A percentile compares a stretch with the other conserved stretches of the same genome.
Evolutionary conservation across 2,797 vertebrate genomes (phyloP).

Genomic region (Siniperca undulata): DNA sequence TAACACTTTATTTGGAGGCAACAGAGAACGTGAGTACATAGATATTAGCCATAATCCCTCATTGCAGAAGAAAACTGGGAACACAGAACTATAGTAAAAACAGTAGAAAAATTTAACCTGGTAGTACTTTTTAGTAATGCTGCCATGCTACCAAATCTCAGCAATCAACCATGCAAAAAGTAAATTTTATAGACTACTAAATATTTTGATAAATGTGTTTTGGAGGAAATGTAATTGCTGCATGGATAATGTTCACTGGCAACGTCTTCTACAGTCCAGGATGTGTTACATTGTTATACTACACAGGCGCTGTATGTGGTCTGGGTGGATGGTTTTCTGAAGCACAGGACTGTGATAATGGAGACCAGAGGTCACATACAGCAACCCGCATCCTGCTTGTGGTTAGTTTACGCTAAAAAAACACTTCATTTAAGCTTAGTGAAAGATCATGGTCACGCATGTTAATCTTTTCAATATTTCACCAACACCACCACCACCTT

Average conservation of each 20-base stretch:
- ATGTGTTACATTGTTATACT: not conserved
- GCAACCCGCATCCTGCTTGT: not conserved
- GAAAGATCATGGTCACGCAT: not conserved
- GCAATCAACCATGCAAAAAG: not conserved
- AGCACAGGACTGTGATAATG: no score
- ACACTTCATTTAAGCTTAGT: not conserved
- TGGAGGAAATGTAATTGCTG: not conserved
- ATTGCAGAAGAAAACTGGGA: not conserved
- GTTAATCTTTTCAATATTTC: no score
- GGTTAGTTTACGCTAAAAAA: not conserved
- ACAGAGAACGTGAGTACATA: not conserved
- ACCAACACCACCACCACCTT: no score
- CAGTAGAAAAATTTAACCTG: not conserved
- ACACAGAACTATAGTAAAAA: not conserved
- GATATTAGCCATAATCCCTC: slow-evolving; percentile 1
- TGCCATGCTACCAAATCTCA: not conserved
- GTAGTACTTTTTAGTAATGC: not conserved
- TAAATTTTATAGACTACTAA: no score
- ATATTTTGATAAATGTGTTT: not conserved
- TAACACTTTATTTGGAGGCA: not conserved
- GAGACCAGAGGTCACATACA: not conserved
- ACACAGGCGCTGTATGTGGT: no score
- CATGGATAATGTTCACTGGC: not conserved
- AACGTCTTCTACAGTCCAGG: not conserved
- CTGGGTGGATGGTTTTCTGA: not conserved